phyloP scores from a whole-genome alignment of 2,797 vertebrate species.

The Pempheris klunzingeri region DNA sequence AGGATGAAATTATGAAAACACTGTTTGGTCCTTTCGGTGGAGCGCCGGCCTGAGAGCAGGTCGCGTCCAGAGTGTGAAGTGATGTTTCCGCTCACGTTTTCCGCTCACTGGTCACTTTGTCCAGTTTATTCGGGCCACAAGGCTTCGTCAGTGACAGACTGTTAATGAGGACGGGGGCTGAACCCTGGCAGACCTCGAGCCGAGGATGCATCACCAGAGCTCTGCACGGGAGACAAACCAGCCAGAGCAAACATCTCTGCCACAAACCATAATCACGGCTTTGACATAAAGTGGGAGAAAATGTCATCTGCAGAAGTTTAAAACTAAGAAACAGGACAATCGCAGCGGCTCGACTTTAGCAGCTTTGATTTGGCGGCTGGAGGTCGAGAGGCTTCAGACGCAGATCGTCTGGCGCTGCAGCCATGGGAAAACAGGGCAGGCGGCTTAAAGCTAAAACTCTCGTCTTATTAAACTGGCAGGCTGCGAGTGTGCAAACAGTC shows the following conservation, averaged over 20 bases:
- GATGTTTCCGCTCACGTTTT: too few species aligned
- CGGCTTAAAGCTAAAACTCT: constrained; percentile 68
- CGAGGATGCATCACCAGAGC: constrained; percentile 54
- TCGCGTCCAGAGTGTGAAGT: too few species aligned
- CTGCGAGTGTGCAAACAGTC: constrained; percentile 72
- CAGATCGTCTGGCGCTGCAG: constrained; percentile 55
- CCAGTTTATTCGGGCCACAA: too few species aligned
- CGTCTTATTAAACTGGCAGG: constrained; percentile 66
- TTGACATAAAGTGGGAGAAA: constrained; percentile 74
- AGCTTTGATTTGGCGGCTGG: too few species aligned
- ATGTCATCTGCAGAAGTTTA: constrained; percentile 26
- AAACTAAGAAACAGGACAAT: constrained; percentile 25
- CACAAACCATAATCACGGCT: constrained; percentile 80
- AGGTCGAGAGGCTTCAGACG: too few species aligned
- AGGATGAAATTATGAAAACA: too few species aligned
- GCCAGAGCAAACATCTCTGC: constrained; percentile 68
- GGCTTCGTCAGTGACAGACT: too few species aligned
- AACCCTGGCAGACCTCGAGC: constrained; percentile 36
- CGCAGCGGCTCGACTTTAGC: constrained; percentile 13
- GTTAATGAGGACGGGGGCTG: too few species aligned
- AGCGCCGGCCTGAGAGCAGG: too few species aligned
- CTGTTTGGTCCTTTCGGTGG: too few species aligned
- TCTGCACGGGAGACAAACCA: constrained; percentile 71
- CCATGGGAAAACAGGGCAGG: constrained; percentile 75
- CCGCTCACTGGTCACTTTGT: too few species aligned